Evolutionary conservation across 1,140 invertebrate genomes (phyloP).

Genomic region (Yoshiicerus persimilis): DNA sequence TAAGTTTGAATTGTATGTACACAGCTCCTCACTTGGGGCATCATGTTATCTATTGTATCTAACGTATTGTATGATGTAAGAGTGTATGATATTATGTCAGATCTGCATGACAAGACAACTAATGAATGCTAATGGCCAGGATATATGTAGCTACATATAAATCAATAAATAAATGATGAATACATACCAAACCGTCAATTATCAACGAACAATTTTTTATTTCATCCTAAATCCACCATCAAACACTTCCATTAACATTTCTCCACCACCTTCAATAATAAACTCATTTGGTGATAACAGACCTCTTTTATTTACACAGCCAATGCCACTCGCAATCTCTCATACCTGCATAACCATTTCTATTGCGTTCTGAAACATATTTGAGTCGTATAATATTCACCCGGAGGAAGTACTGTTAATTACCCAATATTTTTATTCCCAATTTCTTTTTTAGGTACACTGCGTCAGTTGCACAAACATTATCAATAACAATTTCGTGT

Average conservation of each 20-base stretch:
- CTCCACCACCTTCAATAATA: background rate
- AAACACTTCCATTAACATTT: no score
- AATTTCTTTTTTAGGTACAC: no score
- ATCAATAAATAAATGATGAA: constrained; percentile 13
- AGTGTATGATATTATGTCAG: background rate
- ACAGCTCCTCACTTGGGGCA: background rate
- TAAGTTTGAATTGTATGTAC: background rate
- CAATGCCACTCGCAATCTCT: no score
- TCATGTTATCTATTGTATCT: background rate
- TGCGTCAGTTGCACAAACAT: no score
- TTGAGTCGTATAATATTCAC: no score
- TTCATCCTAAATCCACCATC: background rate
- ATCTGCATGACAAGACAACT: constrained; percentile 12
- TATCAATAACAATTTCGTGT: no score
- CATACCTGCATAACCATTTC: no score
- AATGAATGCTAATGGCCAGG: background rate
- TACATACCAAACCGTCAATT: background rate
- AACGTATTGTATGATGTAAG: background rate
- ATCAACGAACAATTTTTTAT: background rate
- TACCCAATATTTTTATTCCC: no score
- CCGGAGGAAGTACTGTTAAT: no score
- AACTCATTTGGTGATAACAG: background rate
- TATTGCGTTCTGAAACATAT: no score
- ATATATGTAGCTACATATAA: constrained; percentile 18
- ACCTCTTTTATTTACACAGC: no score